phyloP scores from a whole-genome alignment of 2,888 invertebrate genomes.

The Polylopha cassiicola region DNA sequence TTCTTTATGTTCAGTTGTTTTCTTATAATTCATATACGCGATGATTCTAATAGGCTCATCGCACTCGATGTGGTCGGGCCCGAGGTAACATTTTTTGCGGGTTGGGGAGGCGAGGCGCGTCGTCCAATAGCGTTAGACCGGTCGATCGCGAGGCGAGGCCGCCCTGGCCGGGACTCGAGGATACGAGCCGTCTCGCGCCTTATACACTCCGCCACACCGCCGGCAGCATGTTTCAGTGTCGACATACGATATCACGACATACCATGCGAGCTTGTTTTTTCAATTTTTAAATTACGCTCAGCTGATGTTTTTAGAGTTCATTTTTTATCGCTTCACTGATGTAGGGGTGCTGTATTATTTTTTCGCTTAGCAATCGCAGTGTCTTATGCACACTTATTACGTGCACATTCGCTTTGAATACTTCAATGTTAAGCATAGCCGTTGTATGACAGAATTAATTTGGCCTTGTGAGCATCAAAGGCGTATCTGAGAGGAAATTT shows the following conservation, averaged over 20 bases:
- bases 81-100: no score
- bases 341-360: constrained; percentile 50
- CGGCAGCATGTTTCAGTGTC: constrained; percentile 20
- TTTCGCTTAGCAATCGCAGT: constrained; percentile 45
- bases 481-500: no score
- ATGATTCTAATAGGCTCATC: constrained; percentile 65
- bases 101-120: no score
- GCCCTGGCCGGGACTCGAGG: no score
- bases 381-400: constrained; percentile 25
- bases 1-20: constrained; percentile 62
- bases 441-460: constrained; percentile 14
- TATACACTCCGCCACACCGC: constrained; percentile 1
- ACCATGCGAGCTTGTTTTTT: constrained; percentile 60
- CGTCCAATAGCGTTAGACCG: no score
- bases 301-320: constrained; percentile 56
- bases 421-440: constrained; percentile 10
- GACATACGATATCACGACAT: constrained; percentile 47
- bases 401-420: constrained; percentile 23
- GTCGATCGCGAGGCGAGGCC: no score
- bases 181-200: no score
- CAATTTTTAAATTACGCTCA: constrained; percentile 49
- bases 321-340: constrained; percentile 48
- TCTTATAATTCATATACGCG: constrained; percentile 67
- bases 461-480: no score
- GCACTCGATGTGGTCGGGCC: constrained; percentile 48